Percentiles rank a stretch among this genome's conserved stretches.
These are phyloP conservation scores for Dioctria linearis DNA, from an alignment of 2,888 invertebrate species.

Conservation along the genomic window DNA sequence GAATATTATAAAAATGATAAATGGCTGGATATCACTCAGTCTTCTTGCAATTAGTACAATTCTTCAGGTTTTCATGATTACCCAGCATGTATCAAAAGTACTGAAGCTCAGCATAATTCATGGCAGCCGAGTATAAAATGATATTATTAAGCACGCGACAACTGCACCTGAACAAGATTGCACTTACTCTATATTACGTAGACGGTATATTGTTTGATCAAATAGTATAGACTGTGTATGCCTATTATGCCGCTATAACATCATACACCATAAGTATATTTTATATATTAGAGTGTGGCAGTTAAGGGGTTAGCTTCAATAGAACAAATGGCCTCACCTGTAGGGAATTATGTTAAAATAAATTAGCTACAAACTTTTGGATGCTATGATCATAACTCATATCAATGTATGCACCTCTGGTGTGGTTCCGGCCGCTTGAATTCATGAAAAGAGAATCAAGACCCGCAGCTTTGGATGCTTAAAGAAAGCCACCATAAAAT, in stretches of 20 bases:
- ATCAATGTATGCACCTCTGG: conserved; percentile 48
- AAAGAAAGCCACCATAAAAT: conserved; percentile 1
- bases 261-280: not conserved
- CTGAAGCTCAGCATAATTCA: conserved; percentile 43
- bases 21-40: conserved; percentile 40
- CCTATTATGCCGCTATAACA: conserved; percentile 9
- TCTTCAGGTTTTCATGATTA: conserved; percentile 37
- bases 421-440: conserved; percentile 53
- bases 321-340: conserved; percentile 24
- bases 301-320: not conserved
- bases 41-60: conserved; percentile 29
- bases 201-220: conserved; percentile 33
- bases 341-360: conserved; percentile 39
- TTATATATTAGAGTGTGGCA: too few relatives aligned
- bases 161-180: conserved; percentile 47
- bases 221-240: conserved; percentile 2
- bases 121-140: conserved; percentile 42
- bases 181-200: conserved; percentile 22
- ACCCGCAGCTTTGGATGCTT: conserved; percentile 10
- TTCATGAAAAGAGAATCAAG: conserved; percentile 25
- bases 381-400: conserved; percentile 55
- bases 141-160: conserved; percentile 54
- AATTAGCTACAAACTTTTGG: conserved; percentile 48
- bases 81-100: conserved; percentile 45
- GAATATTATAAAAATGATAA: conserved; percentile 53